These are phyloP conservation scores for Machimus atricapillus DNA, from an alignment of 2,888 invertebrate species.

Conservation along the genomic window DNA sequence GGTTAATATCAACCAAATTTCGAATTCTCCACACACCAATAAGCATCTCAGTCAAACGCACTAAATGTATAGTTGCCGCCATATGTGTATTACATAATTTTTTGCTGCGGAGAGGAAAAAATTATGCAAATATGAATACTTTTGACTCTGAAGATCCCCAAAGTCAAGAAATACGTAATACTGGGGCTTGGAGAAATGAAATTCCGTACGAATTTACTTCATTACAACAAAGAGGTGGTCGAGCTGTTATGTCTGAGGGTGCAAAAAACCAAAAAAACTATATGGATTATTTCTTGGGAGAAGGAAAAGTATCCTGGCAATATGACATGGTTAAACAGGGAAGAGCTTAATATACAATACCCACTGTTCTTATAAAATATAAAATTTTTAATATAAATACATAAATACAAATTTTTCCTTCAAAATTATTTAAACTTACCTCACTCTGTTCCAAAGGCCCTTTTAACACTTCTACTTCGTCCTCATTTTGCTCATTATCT, in stretches of 20 bases:
- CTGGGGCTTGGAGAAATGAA: constrained; percentile 12
- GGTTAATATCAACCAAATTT: constrained; percentile 1
- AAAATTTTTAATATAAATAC: too few relatives aligned
- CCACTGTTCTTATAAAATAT: too few relatives aligned
- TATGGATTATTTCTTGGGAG: constrained; percentile 18
- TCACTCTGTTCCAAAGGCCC: too few relatives aligned
- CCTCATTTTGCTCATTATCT: too few relatives aligned
- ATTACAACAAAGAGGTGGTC: constrained; percentile 17
- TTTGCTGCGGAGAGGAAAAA: not conserved
- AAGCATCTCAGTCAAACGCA: not conserved
- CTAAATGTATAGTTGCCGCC: not conserved
- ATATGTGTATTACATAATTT: constrained; percentile 26
- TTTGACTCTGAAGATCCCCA: not conserved
- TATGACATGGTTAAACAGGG: not conserved
- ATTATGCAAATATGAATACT: not conserved
- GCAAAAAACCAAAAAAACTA: not conserved
- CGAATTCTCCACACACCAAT: constrained; percentile 15
- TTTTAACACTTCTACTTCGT: too few relatives aligned
- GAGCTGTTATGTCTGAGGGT: constrained; percentile 10
- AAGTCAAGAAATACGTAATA: not conserved
- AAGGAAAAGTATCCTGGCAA: constrained; percentile 22
- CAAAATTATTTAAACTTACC: too few relatives aligned
- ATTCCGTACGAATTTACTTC: not conserved
- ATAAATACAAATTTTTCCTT: too few relatives aligned
- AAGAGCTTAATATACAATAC: not conserved